Percentiles rank a stretch among this genome's conserved stretches.
Evolutionary conservation across 2,113 vertebrate species (phyloP).

Genomic region (Salvelinus namaycush): DNA sequence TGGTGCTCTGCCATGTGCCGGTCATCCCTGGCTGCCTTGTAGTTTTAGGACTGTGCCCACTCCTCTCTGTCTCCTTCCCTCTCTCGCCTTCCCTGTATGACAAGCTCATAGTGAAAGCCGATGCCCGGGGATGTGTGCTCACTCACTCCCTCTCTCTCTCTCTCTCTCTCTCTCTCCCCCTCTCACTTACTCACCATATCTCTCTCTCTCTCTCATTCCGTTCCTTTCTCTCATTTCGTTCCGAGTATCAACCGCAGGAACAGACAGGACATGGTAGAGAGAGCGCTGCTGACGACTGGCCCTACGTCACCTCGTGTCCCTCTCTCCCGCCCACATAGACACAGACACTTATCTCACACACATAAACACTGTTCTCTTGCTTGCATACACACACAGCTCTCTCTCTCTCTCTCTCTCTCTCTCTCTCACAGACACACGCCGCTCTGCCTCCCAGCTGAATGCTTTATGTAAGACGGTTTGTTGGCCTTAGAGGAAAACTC

Average conservation of each 20-base stretch:
- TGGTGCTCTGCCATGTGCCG: not conserved
- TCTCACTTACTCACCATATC: no score
- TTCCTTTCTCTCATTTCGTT: not conserved
- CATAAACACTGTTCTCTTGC: not conserved
- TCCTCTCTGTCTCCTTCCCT: not conserved
- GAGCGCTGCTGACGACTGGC: not conserved
- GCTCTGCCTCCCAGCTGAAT: not conserved
- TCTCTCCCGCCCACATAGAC: no score
- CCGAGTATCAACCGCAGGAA: not conserved
- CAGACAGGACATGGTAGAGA: not conserved
- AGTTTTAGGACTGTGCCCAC: not conserved
- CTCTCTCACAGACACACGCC: not conserved
- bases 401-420: not conserved
- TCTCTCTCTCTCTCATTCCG: not conserved
- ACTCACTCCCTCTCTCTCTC: no score
- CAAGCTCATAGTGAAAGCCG: not conserved
- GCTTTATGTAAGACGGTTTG: constrained; percentile 1
- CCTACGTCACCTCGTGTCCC: not conserved
- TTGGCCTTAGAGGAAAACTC: not conserved
- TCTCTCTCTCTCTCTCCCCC: not conserved
- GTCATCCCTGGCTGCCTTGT: not conserved
- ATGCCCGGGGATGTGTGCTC: not conserved
- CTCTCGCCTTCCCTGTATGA: not conserved
- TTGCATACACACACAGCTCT: not conserved
- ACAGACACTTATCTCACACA: not conserved